Evolutionary conservation across 2,888 invertebrate genomes (phyloP), one percentile per base, ranked within the genome.

Genomic region (Tetragonisca angustula): DNA sequence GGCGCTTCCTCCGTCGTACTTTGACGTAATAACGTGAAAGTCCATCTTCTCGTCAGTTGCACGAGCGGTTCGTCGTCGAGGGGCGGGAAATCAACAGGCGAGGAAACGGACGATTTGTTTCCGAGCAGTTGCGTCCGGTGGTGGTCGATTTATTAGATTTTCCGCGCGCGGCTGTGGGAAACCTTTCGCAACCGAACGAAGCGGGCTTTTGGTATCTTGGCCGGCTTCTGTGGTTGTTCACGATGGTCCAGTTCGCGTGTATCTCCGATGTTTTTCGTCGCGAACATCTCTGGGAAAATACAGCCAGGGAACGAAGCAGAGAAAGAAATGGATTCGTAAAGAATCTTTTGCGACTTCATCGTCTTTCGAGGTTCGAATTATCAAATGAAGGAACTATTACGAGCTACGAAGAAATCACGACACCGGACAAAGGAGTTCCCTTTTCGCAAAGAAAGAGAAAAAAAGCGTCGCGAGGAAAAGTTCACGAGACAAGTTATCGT

Each of bases 131-230:
- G 50, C 13, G 4, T 27, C 64, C 21, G 27, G 43, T 67, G 27
- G 43, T 70, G 24, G 59, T 75, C 69, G 70, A 85, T 89, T 90
- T 89, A 88, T 90, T 91, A 88, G 89, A 90, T 90, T 89, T 90
- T 80, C 80, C 67, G 62, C 65, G 81, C 70, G 67, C 88, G 90
- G 88, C 88, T 90, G 36, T 36, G 87, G 43, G 93, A 93, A 93
- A 92, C 93, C 92, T 89, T 90, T 92, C 84, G 81, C 82, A 76
- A 32, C 87, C 87, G 89, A 89, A 89, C 69, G 71, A 69, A 84
- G 79, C 72, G 64, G 43, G 79, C 91, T 91, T 92, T 92, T 90
- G 87, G 87, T 87, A 81, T 75, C 24, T 89, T 89, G 64, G 50
- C 67, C 79, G 88, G 89, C 88, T 88, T 89, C 89, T 88, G 80